These are phyloP conservation scores for Caenorhabditis becei DNA, from an alignment of 2,888 invertebrate species.

Conservation along the genomic window DNA sequence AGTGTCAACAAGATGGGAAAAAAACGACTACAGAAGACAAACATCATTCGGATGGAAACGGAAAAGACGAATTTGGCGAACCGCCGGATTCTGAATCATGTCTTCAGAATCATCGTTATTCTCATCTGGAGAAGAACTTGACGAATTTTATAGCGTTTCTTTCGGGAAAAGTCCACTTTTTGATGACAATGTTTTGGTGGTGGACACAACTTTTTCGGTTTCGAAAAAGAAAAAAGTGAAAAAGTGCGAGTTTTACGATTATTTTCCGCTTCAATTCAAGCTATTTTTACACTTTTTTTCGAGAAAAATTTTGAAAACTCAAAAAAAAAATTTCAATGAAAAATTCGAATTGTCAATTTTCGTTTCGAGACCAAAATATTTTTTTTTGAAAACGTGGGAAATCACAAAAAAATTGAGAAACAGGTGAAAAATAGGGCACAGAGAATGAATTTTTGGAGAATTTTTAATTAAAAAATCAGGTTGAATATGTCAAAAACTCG, in stretches of 20 bases:
- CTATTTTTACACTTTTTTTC: too few relatives aligned
- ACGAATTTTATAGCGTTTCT: not conserved
- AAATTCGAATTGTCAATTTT: too few relatives aligned
- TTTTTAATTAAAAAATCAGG: too few relatives aligned
- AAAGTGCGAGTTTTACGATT: not conserved
- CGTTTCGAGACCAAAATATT: too few relatives aligned
- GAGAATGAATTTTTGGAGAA: too few relatives aligned
- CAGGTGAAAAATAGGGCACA: not conserved
- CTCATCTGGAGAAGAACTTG: not conserved
- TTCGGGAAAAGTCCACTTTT: not conserved
- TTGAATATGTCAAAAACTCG: too few relatives aligned
- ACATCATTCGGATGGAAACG: not conserved
- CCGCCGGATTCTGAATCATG: not conserved
- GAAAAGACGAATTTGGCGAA: not conserved
- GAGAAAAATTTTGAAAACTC: too few relatives aligned
- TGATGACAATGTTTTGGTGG: too few relatives aligned
- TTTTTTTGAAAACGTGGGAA: too few relatives aligned
- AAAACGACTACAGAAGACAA: slow-evolving; percentile 3
- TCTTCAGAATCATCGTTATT: not conserved
- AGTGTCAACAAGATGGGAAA: not conserved
- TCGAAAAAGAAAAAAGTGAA: not conserved
- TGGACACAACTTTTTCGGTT: too few relatives aligned
- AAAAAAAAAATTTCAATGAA: too few relatives aligned
- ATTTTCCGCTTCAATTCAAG: not conserved
- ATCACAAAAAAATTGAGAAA: too few relatives aligned